Evolutionary conservation across 2,797 vertebrate species (phyloP), one percentile per base, ranked within the genome.

Genomic region (Vireo griseus): DNA sequence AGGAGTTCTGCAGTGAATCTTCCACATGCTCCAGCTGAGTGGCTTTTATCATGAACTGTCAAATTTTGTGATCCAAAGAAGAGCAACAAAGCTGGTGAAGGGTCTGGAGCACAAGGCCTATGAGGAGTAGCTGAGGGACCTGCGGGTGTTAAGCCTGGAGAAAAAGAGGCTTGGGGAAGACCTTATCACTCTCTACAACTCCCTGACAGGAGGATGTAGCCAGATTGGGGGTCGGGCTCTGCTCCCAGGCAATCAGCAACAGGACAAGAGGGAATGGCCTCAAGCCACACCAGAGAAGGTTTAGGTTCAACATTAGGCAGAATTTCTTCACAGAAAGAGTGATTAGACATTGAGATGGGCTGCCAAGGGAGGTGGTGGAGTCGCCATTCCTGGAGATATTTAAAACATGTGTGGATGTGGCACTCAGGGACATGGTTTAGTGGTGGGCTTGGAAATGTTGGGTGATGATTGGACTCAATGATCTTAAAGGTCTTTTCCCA

Each of bases 171-270:
- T 61, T 1, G 0, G 18, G 21, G 39, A 2, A 15, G 13, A 58
- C 10, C 4, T 45, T 29, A 13, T 4, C 2, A 1, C 12, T 52
- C 17, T 28, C 28, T 35, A 3, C n/a, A 57, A 5, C 13, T 12
- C 1, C 14, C 21, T 11, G 2, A 25, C 9, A 66, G 33, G 33
- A 28, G 8, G 13, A 4, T 58, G 33, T 39, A 51, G 24, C 4
- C 5, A 58, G 15, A 16, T 35, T 20, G 10, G 21, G 50, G 4
- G 2, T 42, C 5, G 0, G 39, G 35, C 44, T 67, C 24, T 62
- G 16, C 25, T 57, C 33, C 5, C 28, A 24, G 10, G 8, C 35
- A 71, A 45, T 1, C 11, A 55, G 42, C 0, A 13, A 55, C 0
- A 29, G 19, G 12, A 33, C 10, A 22, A 31, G 54, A 51, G 42